Evolutionary conservation across 1,140 invertebrate species (phyloP).

Genomic region (Sycophaga agraensis): DNA sequence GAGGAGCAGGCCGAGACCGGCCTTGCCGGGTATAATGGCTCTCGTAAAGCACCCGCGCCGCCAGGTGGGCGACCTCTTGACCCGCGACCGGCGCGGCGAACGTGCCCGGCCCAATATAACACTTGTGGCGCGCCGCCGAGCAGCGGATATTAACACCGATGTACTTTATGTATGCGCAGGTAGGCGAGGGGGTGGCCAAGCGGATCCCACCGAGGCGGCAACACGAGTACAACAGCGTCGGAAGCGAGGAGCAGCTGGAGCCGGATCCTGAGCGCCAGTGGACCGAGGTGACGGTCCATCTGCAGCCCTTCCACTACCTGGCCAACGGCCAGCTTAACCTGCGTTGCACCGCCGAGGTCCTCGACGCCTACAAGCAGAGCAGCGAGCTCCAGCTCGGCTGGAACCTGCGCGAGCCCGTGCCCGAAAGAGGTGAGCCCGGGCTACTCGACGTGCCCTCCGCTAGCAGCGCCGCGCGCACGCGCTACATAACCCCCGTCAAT

Average conservation of each 20-base stretch:
- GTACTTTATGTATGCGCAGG: neutral
- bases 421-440: conserved; percentile 43
- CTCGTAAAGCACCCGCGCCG: too few species aligned
- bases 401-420: conserved; percentile 45
- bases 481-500: too few species aligned
- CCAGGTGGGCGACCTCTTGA: neutral
- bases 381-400: conserved; percentile 43
- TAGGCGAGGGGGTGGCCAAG: neutral
- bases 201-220: neutral
- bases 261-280: conserved; percentile 34
- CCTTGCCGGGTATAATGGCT: too few species aligned
- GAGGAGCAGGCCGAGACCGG: too few species aligned
- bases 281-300: conserved; percentile 40
- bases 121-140: too few species aligned
- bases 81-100: neutral
- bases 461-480: too few species aligned
- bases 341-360: conserved; percentile 47
- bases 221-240: conserved; percentile 24
- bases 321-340: conserved; percentile 49
- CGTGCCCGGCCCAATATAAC: neutral
- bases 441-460: neutral
- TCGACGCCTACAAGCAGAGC: conserved; percentile 39
- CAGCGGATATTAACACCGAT: neutral
- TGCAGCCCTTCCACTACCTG: conserved; percentile 44
- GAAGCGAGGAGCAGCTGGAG: neutral